These are phyloP conservation scores for Zele albiditarsus DNA, from an alignment of 2,888 invertebrate species.

Conservation along the genomic window DNA sequence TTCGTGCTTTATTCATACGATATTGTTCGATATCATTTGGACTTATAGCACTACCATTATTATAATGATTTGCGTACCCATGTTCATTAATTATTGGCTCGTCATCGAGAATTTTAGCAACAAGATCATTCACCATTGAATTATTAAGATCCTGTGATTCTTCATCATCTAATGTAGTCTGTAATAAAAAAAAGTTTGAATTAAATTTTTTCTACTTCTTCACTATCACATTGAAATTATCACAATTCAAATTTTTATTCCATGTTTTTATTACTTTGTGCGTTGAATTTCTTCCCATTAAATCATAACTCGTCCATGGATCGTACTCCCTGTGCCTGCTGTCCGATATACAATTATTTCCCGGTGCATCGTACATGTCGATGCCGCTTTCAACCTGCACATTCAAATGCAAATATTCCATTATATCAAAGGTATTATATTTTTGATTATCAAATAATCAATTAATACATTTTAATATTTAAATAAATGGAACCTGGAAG, in stretches of 20 bases:
- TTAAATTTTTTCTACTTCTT: neutral
- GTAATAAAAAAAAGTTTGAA: constrained; percentile 39
- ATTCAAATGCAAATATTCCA: neutral
- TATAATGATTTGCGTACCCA: constrained; percentile 57
- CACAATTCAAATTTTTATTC: constrained; percentile 2
- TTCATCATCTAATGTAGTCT: constrained; percentile 67
- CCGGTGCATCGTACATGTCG: constrained; percentile 66
- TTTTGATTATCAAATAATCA: neutral
- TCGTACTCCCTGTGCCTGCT: constrained; percentile 63
- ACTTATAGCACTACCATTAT: constrained; percentile 55
- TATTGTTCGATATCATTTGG: constrained; percentile 44
- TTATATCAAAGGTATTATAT: neutral
- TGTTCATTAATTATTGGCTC: constrained; percentile 70
- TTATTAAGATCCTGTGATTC: constrained; percentile 73
- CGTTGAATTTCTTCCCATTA: constrained; percentile 58
- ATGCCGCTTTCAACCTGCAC: constrained; percentile 61
- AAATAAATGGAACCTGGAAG: no score
- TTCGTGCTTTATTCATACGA: constrained; percentile 50
- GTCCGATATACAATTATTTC: constrained; percentile 60
- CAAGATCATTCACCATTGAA: constrained; percentile 79
- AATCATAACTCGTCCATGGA: constrained; percentile 65
- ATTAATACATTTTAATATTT: neutral
- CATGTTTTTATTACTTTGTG: constrained; percentile 54
- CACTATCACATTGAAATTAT: no score
- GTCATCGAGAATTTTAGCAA: constrained; percentile 79